These are phyloP conservation scores for Cottoperca gobio DNA, from an alignment of 2,797 vertebrate genomes.

Conservation along the genomic window DNA sequence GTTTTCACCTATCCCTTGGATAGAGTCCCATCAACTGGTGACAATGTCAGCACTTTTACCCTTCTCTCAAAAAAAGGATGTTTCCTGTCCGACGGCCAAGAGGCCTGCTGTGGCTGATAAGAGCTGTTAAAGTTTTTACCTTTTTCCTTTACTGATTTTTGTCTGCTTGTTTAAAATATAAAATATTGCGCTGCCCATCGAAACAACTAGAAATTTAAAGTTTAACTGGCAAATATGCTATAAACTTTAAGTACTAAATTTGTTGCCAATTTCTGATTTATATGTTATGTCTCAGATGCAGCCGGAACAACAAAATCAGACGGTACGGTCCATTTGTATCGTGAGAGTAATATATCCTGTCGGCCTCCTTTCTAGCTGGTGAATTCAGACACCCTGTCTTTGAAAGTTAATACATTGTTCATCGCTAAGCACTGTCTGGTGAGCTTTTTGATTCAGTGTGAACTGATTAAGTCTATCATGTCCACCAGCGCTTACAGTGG, in stretches of 20 bases:
- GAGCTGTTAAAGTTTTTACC: constrained; percentile 39
- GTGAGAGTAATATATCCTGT: constrained; percentile 14
- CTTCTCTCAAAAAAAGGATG: constrained; percentile 77
- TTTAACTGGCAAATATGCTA: constrained; percentile 1
- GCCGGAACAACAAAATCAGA: constrained; percentile 13
- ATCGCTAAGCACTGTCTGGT: constrained; percentile 68
- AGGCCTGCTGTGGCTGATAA: constrained; percentile 69
- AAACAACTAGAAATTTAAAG: constrained; percentile 18
- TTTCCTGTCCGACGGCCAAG: constrained; percentile 57
- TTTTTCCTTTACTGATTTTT: constrained; percentile 24
- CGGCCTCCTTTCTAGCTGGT: constrained; percentile 16
- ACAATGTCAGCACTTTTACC: constrained; percentile 91
- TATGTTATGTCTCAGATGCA: not conserved
- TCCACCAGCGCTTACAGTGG: constrained; percentile 83
- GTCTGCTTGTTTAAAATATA: constrained; percentile 28
- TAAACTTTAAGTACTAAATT: constrained; percentile 9
- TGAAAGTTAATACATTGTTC: constrained; percentile 70
- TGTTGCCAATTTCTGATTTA: constrained; percentile 3
- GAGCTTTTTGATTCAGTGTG: constrained; percentile 76
- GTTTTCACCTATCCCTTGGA: constrained; percentile 87
- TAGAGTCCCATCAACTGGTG: constrained; percentile 87
- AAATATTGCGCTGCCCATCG: constrained; percentile 7
- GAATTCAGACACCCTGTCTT: constrained; percentile 62
- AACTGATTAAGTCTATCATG: constrained; percentile 85
- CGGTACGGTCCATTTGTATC: not conserved